Base-by-base conservation (phyloP, 1,140 invertebrate species). In the Nasonia giraulti region DNA sequence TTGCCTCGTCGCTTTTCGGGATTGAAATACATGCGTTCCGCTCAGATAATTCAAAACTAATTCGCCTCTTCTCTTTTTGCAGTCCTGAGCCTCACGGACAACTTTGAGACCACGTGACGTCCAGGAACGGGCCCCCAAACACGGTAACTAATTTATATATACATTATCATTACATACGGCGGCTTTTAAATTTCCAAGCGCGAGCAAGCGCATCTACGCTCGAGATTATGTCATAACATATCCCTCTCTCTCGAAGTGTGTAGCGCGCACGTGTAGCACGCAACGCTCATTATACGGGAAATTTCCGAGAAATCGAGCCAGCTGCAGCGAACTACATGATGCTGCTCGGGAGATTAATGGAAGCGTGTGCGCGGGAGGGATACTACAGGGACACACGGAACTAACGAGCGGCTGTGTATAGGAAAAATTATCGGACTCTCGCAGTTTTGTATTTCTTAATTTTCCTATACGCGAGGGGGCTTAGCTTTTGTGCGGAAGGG, bases 91-190 rank as follows among this genome's bases (percentile, higher is more conserved):
- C 50, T 31, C 83, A 62, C 27, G 44, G 31, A 62, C 62, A 74
- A 47, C 37, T 84, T 80, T 55, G 37, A 74, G 23, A 37, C n/a
- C 69, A 68, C 62, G 68, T 55, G 47, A 84, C 31, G 17, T 62
- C 69, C 68, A 84, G 44, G 83, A 80, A 66, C 62, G 47, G 50
- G 47, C 50, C 66, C 68, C 79, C 62, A 80, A 62, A 80, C 76
- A 84, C 76, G 77, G 77, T 84, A 80, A 76, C 17, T 76, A 23
- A 74, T 14, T 23, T 31, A 31, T 74, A 44, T 27, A 27, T 27
- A 27, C 27, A 27, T 27, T 27, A 27, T 27, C 33, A 37, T 44
- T 44, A 44, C 10, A 44, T 7, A 44, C 5, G 0, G 10, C 47
- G 14, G 47, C 12, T 50, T 17, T 27, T 73, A 73, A 73, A 14